Evolutionary conservation across 2,797 vertebrate genomes (phyloP).

Genomic region (Scomberomorus guttatus): DNA sequence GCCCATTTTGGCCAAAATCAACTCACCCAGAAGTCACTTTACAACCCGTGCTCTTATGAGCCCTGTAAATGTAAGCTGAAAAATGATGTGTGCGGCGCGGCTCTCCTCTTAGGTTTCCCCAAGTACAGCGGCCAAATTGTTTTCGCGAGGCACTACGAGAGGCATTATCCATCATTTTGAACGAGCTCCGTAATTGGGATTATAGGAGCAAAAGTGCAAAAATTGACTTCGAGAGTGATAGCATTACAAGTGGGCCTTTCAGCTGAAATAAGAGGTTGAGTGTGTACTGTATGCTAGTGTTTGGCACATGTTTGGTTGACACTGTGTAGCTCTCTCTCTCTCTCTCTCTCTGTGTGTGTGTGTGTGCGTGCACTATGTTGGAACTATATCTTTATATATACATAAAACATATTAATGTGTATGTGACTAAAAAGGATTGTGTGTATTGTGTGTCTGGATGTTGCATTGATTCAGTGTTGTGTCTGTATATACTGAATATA

Average conservation of each 20-base stretch:
- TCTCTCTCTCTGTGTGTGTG: conserved; percentile 2
- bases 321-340: conserved; percentile 9
- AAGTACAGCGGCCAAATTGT: conserved; percentile 79
- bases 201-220: conserved; percentile 80
- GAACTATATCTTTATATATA: conserved; percentile 8
- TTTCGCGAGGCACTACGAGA: conserved; percentile 64
- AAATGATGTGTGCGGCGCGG: conserved; percentile 72
- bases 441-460: background rate
- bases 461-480: conserved; percentile 22
- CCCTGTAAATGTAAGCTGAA: conserved; percentile 66
- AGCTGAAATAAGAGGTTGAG: conserved; percentile 63
- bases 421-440: conserved; percentile 30
- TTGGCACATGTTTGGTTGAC: conserved; percentile 57
- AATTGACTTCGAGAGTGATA: conserved; percentile 78
- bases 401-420: background rate
- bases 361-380: background rate
- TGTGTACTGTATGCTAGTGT: conserved; percentile 54
- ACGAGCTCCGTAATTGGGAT: conserved; percentile 82
- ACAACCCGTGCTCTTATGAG: conserved; percentile 66
- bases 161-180: conserved; percentile 80
- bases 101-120: conserved; percentile 72
- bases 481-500: background rate
- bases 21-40: conserved; percentile 77
- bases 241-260: conserved; percentile 79
- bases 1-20: conserved; percentile 75